These are phyloP conservation scores for Limenitis camilla DNA, from an alignment of 2,888 invertebrate genomes.

Conservation along the genomic window DNA sequence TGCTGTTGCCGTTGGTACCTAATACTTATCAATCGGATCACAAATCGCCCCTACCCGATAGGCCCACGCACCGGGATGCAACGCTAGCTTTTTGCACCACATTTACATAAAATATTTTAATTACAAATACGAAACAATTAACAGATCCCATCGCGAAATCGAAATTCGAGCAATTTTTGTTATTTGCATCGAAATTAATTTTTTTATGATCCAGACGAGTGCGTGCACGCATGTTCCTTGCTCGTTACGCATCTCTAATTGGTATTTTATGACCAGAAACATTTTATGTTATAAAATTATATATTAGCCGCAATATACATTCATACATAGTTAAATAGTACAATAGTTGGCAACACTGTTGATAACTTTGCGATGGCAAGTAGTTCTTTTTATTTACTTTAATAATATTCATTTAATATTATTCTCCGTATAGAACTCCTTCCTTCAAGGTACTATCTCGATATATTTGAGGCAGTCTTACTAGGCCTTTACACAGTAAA, in stretches of 20 bases:
- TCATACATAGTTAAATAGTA: no score
- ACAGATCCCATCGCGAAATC: slow-evolving; percentile 47
- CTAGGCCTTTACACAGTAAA: no score
- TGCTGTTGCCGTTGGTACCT: slow-evolving; percentile 1
- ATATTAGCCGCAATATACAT: neutral
- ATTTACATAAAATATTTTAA: slow-evolving; percentile 27
- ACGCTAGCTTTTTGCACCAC: slow-evolving; percentile 52
- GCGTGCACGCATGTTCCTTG: slow-evolving; percentile 62
- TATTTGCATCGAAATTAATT: slow-evolving; percentile 63
- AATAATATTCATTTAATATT: no score
- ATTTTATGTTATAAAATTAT: slow-evolving; percentile 6
- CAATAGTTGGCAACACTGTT: no score
- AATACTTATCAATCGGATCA: slow-evolving; percentile 44
- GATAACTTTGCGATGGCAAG: no score
- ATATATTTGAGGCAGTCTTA: no score
- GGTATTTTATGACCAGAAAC: slow-evolving; percentile 24
- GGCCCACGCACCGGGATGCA: slow-evolving; percentile 43
- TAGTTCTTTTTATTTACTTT: no score
- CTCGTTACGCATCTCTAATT: slow-evolving; percentile 58
- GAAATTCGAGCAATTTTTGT: slow-evolving; percentile 54
- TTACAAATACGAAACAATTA: slow-evolving; percentile 51
- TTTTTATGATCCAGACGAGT: slow-evolving; percentile 41
- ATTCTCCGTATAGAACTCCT: no score
- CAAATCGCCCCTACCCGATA: slow-evolving; percentile 30
- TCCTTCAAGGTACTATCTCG: no score